Evolutionary conservation across 2,888 invertebrate species (phyloP).

Genomic region (Ariolimax columbianus): DNA sequence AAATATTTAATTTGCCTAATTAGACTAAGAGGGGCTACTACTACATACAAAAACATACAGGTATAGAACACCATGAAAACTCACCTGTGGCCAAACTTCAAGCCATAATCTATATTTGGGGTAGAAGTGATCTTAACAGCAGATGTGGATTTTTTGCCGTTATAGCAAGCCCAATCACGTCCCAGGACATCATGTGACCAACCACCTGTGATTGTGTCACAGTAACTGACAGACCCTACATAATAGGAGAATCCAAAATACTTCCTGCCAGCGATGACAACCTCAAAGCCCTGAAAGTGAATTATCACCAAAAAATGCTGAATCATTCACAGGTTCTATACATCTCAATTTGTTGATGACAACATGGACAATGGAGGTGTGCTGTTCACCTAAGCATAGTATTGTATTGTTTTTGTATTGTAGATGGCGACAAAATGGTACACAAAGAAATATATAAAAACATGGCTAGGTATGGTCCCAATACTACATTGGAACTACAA

Average conservation of each 20-base stretch:
- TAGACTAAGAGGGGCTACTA: too few species aligned
- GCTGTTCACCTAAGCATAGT: too few species aligned
- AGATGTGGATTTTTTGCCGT: conserved; percentile 68
- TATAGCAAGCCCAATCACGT: conserved; percentile 80
- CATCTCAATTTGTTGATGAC: too few species aligned
- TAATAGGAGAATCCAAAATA: conserved; percentile 81
- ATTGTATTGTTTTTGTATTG: too few species aligned
- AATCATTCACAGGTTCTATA: too few species aligned
- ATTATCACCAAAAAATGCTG: not conserved
- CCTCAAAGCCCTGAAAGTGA: conserved; percentile 79
- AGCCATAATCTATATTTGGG: not conserved
- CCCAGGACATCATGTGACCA: conserved; percentile 80
- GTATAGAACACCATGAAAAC: not conserved
- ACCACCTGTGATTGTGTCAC: conserved; percentile 78
- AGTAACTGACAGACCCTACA: conserved; percentile 74
- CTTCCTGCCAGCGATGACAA: conserved; percentile 78
- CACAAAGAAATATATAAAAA: too few species aligned
- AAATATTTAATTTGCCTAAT: too few species aligned
- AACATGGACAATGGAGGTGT: too few species aligned
- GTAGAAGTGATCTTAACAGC: not conserved
- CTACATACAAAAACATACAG: not conserved
- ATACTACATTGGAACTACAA: too few species aligned
- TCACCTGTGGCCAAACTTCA: conserved; percentile 49
- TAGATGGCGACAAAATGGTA: too few species aligned
- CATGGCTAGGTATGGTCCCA: too few species aligned